Evolutionary conservation across 2,113 vertebrate genomes (phyloP).

Genomic region (Capricornis sumatraensis): DNA sequence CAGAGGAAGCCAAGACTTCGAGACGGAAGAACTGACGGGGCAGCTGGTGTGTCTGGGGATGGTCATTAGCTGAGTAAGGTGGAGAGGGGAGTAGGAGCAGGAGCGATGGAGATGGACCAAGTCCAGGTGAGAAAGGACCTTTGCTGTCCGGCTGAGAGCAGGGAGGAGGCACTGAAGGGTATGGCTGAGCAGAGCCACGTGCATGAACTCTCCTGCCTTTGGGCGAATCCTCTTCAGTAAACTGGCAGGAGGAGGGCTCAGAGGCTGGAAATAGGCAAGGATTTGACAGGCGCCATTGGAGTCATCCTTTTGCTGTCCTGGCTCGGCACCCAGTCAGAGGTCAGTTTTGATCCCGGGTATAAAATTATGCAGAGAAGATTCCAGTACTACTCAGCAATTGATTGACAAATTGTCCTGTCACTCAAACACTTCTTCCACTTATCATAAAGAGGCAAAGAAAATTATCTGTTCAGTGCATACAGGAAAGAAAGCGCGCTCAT

Average conservation of each 20-base stretch:
- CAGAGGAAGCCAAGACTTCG: no score
- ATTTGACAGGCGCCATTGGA: slow-evolving; percentile 63
- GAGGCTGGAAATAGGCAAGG: slow-evolving; percentile 37
- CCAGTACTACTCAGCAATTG: slow-evolving; percentile 72
- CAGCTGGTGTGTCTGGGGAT: fast-evolving
- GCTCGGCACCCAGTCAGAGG: slow-evolving; percentile 64
- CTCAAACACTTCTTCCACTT: slow-evolving; percentile 79
- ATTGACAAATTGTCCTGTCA: slow-evolving; percentile 84
- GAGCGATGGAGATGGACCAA: background rate
- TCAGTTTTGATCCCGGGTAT: slow-evolving; percentile 72
- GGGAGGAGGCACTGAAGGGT: fast-evolving
- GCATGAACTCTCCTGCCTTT: fast-evolving
- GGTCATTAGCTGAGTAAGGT: fast-evolving
- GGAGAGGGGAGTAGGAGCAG: background rate
- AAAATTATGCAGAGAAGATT: slow-evolving; percentile 77
- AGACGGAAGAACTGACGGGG: fast-evolving
- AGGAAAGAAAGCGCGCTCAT: slow-evolving; percentile 72
- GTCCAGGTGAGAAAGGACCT: background rate
- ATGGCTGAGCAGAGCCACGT: fast-evolving
- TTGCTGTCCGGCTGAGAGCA: no score
- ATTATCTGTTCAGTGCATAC: slow-evolving; percentile 80
- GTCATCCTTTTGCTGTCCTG: slow-evolving; percentile 65
- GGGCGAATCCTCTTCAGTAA: background rate
- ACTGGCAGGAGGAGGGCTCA: background rate
- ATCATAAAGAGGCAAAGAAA: slow-evolving; percentile 79